Conservation (phyloP, 2,797 vertebrate species). For the Bradypus variegatus region DNA sequence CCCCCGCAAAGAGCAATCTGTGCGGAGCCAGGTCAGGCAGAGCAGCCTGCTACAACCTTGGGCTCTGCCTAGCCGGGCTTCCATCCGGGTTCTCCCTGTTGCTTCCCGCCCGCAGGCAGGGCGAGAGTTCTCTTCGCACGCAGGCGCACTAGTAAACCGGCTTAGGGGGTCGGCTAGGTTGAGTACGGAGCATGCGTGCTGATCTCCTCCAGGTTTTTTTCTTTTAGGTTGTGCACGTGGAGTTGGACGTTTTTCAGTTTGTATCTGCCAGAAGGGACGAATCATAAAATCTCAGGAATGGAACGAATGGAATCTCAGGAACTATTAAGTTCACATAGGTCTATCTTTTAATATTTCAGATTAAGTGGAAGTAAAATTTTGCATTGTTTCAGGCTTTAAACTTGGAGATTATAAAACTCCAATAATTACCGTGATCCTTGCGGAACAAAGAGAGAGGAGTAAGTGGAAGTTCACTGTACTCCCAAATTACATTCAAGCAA, state of each 20-base stretch:
- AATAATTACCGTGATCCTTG: background rate
- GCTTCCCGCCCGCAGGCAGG: background rate
- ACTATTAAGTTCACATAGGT: background rate
- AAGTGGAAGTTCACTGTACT: background rate
- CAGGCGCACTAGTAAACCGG: background rate
- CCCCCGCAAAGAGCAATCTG: background rate
- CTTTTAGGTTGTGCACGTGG: background rate
- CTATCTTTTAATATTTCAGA: background rate
- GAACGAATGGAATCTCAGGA: background rate
- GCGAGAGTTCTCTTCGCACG: background rate
- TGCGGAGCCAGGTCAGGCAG: rapidly evolving
- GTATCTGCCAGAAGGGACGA: background rate
- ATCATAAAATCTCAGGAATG: background rate
- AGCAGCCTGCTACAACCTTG: rapidly evolving
- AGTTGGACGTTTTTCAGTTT: background rate
- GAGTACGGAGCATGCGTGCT: background rate
- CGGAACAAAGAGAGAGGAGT: background rate
- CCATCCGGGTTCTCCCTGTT: constrained; percentile 31
- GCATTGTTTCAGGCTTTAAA: background rate
- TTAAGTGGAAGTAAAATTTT: background rate
- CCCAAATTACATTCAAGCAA: background rate
- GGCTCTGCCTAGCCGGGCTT: rapidly evolving
- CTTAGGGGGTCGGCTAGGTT: rapidly evolving
- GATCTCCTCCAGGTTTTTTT: rapidly evolving
- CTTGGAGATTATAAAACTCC: background rate